Evolutionary conservation across 2,113 vertebrate genomes (phyloP).

Genomic region (Otis tarda): DNA sequence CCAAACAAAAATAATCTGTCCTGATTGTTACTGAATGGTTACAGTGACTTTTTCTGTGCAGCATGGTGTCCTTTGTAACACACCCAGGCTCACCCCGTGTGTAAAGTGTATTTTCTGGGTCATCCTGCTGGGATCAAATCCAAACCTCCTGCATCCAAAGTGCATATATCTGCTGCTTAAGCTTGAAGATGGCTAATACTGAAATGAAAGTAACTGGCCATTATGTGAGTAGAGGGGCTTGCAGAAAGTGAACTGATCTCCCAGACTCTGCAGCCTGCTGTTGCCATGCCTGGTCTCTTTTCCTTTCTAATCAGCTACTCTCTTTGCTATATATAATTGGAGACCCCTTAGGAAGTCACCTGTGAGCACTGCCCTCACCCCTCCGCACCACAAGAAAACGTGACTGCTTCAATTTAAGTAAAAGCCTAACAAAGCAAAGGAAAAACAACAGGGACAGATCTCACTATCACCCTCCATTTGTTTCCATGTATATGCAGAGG

Average conservation of each 20-base stretch:
- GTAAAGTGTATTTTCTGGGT: not conserved
- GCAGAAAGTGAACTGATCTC: not conserved
- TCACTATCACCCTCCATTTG: not conserved
- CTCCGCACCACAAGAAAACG: not conserved
- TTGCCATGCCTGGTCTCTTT: not conserved
- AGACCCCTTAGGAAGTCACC: not conserved
- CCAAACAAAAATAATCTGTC: not conserved
- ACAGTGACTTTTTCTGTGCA: not conserved
- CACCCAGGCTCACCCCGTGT: not conserved
- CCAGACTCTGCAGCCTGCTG: not conserved
- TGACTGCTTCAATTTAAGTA: not conserved
- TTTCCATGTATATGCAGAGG: not conserved
- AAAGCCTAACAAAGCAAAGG: not conserved
- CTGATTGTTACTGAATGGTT: not conserved
- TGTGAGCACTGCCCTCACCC: not conserved
- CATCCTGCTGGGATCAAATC: not conserved
- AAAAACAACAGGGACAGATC: not conserved
- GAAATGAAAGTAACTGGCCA: not conserved
- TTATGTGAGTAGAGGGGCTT: not conserved
- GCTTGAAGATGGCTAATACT: not conserved
- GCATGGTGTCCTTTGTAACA: not conserved
- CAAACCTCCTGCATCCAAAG: not conserved
- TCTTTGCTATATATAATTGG: not conserved
- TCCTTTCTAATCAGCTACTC: not conserved
- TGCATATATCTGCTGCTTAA: not conserved